Conservation (phyloP, 1,140 invertebrate genomes). For the Rhynchophorus ferrugineus region DNA sequence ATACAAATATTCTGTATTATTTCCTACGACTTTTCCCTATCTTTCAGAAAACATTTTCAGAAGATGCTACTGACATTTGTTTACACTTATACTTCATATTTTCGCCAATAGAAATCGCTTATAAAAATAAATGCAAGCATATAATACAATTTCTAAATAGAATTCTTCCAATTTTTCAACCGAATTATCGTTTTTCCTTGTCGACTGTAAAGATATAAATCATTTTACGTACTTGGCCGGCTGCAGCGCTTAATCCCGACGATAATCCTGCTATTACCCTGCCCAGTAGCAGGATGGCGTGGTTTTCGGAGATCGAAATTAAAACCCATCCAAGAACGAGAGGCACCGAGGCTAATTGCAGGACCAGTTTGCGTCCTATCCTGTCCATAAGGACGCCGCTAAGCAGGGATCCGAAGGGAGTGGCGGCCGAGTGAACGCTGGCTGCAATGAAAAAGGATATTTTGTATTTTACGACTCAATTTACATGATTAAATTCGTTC, state of each 20-base stretch:
- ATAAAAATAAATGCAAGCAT: too few species aligned
- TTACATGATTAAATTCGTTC: too few species aligned
- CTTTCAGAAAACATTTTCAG: too few species aligned
- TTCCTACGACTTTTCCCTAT: too few species aligned
- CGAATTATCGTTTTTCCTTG: too few species aligned
- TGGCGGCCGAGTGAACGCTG: constrained; percentile 62
- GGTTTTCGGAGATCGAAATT: constrained; percentile 50
- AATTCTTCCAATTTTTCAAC: too few species aligned
- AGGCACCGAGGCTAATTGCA: constrained; percentile 61
- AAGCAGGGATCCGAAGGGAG: constrained; percentile 61
- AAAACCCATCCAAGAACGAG: constrained; percentile 62
- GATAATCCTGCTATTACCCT: constrained; percentile 60
- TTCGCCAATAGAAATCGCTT: too few species aligned
- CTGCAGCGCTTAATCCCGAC: constrained; percentile 60
- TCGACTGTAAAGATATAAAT: too few species aligned
- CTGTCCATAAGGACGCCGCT: constrained; percentile 65
- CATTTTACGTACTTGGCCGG: constrained; percentile 49
- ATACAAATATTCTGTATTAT: too few species aligned
- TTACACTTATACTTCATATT: too few species aligned
- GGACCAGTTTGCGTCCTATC: constrained; percentile 55
- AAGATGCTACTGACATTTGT: too few species aligned
- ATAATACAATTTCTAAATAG: too few species aligned
- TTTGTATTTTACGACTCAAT: not conserved
- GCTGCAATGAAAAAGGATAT: constrained; percentile 42
- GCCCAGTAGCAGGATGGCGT: constrained; percentile 53